Base-by-base conservation (phyloP, 2,888 invertebrate genomes). In the Agonopterix alstromeriana region DNA sequence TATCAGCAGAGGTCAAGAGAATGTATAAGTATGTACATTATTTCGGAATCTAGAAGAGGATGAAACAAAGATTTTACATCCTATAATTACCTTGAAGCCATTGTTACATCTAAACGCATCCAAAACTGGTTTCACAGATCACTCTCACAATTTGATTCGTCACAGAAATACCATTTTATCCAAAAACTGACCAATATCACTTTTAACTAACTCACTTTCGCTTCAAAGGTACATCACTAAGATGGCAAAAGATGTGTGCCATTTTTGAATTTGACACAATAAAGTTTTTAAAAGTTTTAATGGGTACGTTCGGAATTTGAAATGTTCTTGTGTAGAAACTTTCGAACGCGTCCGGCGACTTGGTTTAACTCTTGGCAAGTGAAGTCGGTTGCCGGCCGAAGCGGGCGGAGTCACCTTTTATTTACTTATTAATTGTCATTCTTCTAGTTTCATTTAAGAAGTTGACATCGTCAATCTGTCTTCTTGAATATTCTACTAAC, bases 301-400 rank as follows among this genome's bases (percentile, higher is more conserved):
- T 5, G 27, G 7, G 27, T 27, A 27, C 44, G 54, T 56, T 56
- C 51, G 54, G 56, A 56, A 59, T 56, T 55, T 48, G 48, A 57
- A 38, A 38, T 38, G 27, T 17, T 43, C 58, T n/a, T 69, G 71
- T 75, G 73, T 74, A 70, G 74, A 67, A 65, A 80, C 78, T 82
- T 77, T 76, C 64, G 69, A 60, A 72, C 73, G 80, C 84, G 85
- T 83, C 80, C 82, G 77, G 54, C 65, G 67, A 69, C 77, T 73
- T 69, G 79, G 75, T 72, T 57, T 51, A 72, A 65, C 72, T 72
- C 63, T 61, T 63, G 65, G 69, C 67, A 75, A 84, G 76, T 84
- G 85, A 70, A 60, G 62, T 63, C 63, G 60, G 62, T 65, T 55
- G 65, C 63, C 68, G 42, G 10, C 11, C 11, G 11, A 12, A 53